Evolutionary conservation across 2,888 invertebrate genomes (phyloP).

Genomic region (Oscheius sp.): DNA sequence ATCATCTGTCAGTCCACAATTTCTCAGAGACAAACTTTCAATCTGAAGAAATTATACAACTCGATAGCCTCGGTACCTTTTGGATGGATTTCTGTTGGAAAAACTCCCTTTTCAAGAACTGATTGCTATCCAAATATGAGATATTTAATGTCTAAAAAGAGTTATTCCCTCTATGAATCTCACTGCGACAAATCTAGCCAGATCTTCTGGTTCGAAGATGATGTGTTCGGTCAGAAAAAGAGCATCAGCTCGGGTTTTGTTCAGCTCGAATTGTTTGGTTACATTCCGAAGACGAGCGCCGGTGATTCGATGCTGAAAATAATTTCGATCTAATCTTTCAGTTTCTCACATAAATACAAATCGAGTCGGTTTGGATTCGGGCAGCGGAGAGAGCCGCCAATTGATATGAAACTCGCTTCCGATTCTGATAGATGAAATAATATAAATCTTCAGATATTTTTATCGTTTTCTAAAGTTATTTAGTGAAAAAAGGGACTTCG

Average conservation of each 20-base stretch:
- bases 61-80: neutral
- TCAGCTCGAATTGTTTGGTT: constrained; percentile 4
- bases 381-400: neutral
- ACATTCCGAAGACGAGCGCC: neutral
- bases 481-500: neutral
- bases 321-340: neutral
- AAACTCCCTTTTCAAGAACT: neutral
- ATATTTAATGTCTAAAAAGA: neutral
- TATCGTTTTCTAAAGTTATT: neutral
- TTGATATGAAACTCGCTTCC: constrained; percentile 1
- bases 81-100: neutral
- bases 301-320: neutral
- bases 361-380: neutral
- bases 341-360: neutral
- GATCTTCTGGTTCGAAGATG: constrained; percentile 2
- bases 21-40: neutral
- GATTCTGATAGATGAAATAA: neutral
- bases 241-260: neutral
- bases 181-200: neutral
- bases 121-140: neutral
- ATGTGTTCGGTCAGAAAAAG: neutral
- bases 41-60: neutral
- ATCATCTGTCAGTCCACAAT: constrained; percentile 5
- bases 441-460: neutral
- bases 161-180: too few species aligned